These are phyloP conservation scores for Macquaria australasica DNA, from an alignment of 2,113 vertebrate genomes.

Conservation along the genomic window DNA sequence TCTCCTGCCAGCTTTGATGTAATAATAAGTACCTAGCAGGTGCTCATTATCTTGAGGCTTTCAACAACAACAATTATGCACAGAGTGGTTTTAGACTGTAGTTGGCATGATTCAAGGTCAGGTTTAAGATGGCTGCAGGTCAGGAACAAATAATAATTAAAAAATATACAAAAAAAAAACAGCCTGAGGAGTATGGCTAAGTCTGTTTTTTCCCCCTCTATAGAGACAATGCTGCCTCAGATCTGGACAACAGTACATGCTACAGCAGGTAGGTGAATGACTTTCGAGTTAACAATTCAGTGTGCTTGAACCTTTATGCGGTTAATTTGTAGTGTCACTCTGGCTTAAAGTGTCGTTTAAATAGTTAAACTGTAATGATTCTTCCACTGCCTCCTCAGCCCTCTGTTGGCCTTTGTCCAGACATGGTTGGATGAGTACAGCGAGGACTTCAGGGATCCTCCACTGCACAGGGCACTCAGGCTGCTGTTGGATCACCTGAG, in stretches of 20 bases:
- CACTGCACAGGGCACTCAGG: conserved; percentile 77
- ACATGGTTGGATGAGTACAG: conserved; percentile 89
- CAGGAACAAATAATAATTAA: conserved; percentile 32
- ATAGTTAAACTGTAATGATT: conserved; percentile 17
- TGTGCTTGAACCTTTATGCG: background rate
- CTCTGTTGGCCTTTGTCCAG: conserved; percentile 83
- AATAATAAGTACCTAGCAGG: conserved; percentile 57
- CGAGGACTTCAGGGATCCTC: conserved; percentile 88
- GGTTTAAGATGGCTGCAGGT: conserved; percentile 1
- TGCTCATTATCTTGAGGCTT: conserved; percentile 58
- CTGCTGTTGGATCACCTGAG: conserved; percentile 79
- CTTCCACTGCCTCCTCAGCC: conserved; percentile 52
- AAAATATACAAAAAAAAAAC: conserved; percentile 11
- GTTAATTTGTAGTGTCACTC: background rate
- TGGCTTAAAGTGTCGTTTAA: conserved; percentile 1
- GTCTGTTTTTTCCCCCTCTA: conserved; percentile 14
- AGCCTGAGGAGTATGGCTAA: background rate
- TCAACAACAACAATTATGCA: conserved; percentile 55
- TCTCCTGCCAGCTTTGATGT: conserved; percentile 59
- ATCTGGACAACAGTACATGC: conserved; percentile 69
- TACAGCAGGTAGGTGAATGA: conserved; percentile 72
- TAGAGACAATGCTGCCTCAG: conserved; percentile 71
- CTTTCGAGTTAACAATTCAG: background rate
- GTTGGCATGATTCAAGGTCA: conserved; percentile 13
- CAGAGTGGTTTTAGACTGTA: conserved; percentile 40